Evolutionary conservation across 2,888 invertebrate species (phyloP).

Genomic region (Folsomia candida): DNA sequence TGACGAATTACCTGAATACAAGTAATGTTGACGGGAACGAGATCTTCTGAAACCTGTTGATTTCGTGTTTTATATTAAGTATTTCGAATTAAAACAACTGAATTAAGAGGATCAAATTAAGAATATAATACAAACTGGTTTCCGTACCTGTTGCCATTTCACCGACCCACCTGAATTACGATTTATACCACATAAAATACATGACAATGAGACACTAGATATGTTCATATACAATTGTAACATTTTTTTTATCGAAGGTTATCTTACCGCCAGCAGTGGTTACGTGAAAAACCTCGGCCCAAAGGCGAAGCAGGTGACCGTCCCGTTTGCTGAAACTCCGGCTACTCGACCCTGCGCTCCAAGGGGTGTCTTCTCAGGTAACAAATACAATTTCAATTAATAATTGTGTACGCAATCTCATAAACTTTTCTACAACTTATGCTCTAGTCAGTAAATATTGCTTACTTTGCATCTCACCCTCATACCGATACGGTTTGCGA

Average conservation of each 20-base stretch:
- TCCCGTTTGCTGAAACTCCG: slow-evolving; percentile 80
- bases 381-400: too few relatives aligned
- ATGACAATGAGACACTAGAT: neutral
- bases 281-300: slow-evolving; percentile 98
- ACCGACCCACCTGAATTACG: slow-evolving; percentile 65
- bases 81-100: neutral
- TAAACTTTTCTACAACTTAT: too few relatives aligned
- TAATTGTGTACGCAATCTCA: too few relatives aligned
- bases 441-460: too few relatives aligned
- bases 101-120: slow-evolving; percentile 41
- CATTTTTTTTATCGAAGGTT: too few relatives aligned
- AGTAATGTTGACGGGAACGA: slow-evolving; percentile 97
- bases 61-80: slow-evolving; percentile 41
- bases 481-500: slow-evolving; percentile 92
- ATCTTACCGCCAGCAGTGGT: slow-evolving; percentile 76
- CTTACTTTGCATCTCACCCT: too few relatives aligned
- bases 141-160: slow-evolving; percentile 89
- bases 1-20: slow-evolving; percentile 63
- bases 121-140: too few relatives aligned
- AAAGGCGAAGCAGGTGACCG: slow-evolving; percentile 86
- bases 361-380: slow-evolving; percentile 85
- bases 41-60: slow-evolving; percentile 80
- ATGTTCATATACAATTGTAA: neutral
- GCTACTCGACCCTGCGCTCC: slow-evolving; percentile 57
- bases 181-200: neutral